phyloP scores from a whole-genome alignment of 2,888 invertebrate species.

The Scaptomyza flava region DNA sequence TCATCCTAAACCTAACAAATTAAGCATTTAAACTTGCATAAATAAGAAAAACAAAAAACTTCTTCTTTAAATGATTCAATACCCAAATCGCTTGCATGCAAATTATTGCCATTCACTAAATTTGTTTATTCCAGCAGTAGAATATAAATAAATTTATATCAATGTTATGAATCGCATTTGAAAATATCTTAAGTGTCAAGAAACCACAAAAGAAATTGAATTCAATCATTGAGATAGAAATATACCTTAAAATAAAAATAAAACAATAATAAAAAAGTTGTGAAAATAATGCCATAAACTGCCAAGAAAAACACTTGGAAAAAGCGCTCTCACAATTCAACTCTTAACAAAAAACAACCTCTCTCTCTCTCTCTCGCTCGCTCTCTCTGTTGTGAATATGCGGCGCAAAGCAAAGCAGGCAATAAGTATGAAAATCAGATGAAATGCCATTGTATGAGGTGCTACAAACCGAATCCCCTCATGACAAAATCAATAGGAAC shows the following conservation, averaged over 20 bases:
- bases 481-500: slow-evolving; percentile 66
- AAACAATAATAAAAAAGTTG: slow-evolving; percentile 5
- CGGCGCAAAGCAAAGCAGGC: slow-evolving; percentile 52
- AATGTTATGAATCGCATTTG: not conserved
- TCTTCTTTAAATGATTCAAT: no score
- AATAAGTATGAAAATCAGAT: slow-evolving; percentile 31
- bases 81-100: no score
- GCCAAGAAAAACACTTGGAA: slow-evolving; percentile 11
- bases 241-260: not conserved
- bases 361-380: not conserved
- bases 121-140: not conserved
- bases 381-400: slow-evolving; percentile 67
- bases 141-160: not conserved
- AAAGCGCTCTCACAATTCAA: not conserved
- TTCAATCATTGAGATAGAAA: not conserved
- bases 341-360: slow-evolving; percentile 3
- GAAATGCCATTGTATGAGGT: slow-evolving; percentile 17
- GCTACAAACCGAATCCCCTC: slow-evolving; percentile 44
- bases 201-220: not conserved
- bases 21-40: no score
- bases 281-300: slow-evolving; percentile 8
- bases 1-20: no score
- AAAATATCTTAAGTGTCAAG: not conserved
- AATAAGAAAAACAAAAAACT: no score
- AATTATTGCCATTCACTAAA: no score